A percentile compares a stretch with the other conserved stretches of the same genome.
Conservation (phyloP, 2,888 invertebrate species). For the Neocrepidodera transversa region DNA sequence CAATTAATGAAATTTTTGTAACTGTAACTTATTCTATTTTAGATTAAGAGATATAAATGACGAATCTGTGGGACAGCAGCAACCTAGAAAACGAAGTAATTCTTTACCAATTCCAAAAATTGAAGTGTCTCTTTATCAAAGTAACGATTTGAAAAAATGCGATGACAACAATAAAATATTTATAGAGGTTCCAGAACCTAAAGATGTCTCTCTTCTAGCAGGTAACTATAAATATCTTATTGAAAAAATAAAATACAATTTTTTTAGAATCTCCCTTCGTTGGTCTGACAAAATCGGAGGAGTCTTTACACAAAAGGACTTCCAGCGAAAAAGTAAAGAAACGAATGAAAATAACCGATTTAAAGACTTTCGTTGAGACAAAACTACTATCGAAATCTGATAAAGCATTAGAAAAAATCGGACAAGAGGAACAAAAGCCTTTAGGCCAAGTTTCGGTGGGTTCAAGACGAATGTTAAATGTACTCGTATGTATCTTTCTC, state of each 20-base stretch:
- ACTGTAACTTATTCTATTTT: conserved; percentile 10
- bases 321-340: conserved; percentile 76
- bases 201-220: conserved; percentile 70
- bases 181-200: conserved; percentile 78
- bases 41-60: conserved; percentile 89
- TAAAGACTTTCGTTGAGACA: conserved; percentile 91
- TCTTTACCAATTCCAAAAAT: conserved; percentile 94
- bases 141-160: conserved; percentile 73
- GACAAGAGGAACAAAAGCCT: conserved; percentile 72
- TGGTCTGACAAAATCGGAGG: conserved; percentile 58
- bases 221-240: too few species aligned
- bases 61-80: conserved; percentile 78
- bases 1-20: not conserved
- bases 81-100: conserved; percentile 86
- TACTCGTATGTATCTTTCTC: conserved; percentile 52
- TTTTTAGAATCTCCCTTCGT: conserved; percentile 61
- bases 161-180: conserved; percentile 71
- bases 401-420: conserved; percentile 88
- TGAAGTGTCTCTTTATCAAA: conserved; percentile 85
- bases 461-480: conserved; percentile 58
- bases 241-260: too few species aligned
- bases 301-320: conserved; percentile 66
- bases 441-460: conserved; percentile 71
- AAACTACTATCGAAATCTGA: conserved; percentile 91
- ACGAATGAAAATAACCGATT: conserved; percentile 87